phyloP scores from a whole-genome alignment of 2,888 invertebrate genomes.

The Agapostemon virescens region DNA sequence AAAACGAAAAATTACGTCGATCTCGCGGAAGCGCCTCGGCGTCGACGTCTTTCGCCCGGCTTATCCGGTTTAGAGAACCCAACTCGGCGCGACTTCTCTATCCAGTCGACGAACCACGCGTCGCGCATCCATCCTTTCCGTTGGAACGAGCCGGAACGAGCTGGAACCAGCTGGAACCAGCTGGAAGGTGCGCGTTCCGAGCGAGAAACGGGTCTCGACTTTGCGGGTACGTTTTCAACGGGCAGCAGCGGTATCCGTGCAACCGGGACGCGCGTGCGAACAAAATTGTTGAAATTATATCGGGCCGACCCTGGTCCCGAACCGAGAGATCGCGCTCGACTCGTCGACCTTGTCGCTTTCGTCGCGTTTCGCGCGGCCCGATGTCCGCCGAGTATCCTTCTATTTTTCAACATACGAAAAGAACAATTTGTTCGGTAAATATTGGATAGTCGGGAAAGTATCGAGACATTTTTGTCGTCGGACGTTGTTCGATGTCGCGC shows the following conservation, averaged over 20 bases:
- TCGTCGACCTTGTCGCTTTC: background rate
- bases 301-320: background rate
- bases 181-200: background rate
- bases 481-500: too few relatives aligned
- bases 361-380: background rate
- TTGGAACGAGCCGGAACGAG: too few relatives aligned
- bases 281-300: background rate
- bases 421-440: too few relatives aligned
- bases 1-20: constrained; percentile 2
- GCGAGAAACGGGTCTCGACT: background rate
- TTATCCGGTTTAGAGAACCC: background rate
- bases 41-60: constrained; percentile 32
- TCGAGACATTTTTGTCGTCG: too few relatives aligned
- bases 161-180: too few relatives aligned
- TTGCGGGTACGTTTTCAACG: background rate
- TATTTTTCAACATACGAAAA: too few relatives aligned
- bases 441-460: too few relatives aligned
- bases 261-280: background rate
- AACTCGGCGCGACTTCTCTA: background rate
- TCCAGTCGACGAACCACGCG: background rate
- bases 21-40: constrained; percentile 30
- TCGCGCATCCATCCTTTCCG: background rate
- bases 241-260: background rate
- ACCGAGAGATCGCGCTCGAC: background rate
- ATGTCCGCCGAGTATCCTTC: too few relatives aligned